phyloP scores from a whole-genome alignment of 1,140 invertebrate genomes.

The Drosophila chauvacae region DNA sequence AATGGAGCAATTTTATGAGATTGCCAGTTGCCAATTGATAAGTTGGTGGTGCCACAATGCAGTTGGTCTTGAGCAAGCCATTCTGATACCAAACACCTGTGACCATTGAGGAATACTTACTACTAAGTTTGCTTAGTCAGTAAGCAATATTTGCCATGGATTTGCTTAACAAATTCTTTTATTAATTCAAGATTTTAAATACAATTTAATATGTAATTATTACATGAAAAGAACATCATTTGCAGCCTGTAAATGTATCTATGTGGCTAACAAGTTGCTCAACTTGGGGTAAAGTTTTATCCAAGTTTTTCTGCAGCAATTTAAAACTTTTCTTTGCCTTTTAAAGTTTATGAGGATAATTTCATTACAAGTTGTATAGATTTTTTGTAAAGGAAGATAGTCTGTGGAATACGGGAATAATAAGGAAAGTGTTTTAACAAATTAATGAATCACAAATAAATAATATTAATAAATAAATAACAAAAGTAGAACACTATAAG shows the following conservation, averaged over 20 bases:
- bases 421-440: too few species aligned
- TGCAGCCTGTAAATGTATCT: neutral
- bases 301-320: slow-evolving; percentile 3
- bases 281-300: slow-evolving; percentile 6
- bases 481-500: neutral
- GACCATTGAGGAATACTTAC: neutral
- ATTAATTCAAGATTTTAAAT: neutral
- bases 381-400: neutral
- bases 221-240: neutral
- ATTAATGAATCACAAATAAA: neutral
- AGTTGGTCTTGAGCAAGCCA: slow-evolving; percentile 9
- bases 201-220: neutral
- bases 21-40: slow-evolving; percentile 13
- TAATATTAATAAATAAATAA: neutral
- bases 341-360: slow-evolving; percentile 6
- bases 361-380: slow-evolving; percentile 2
- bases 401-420: neutral
- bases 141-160: neutral
- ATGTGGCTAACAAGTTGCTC: neutral
- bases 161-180: neutral
- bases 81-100: neutral
- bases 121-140: neutral
- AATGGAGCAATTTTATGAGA: slow-evolving; percentile 6
- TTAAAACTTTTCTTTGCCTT: slow-evolving; percentile 2
- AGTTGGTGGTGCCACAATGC: slow-evolving; percentile 11